phyloP scores from a whole-genome alignment of 2,888 invertebrate species.

The Drosophila niveifrons region DNA sequence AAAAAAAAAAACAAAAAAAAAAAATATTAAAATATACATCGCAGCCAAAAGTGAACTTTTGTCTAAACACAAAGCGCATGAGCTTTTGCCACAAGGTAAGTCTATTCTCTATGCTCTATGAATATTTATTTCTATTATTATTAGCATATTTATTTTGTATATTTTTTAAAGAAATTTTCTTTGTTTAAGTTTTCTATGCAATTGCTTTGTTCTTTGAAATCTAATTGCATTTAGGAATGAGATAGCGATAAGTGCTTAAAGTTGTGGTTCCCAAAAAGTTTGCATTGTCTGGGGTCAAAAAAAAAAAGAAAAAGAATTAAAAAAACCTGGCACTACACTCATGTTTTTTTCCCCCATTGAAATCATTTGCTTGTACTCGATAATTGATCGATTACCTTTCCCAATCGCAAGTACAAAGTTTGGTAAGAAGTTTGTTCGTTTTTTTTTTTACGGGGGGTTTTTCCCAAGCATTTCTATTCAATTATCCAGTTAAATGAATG shows the following conservation, averaged over 20 bases:
- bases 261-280: not conserved
- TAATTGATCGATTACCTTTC: slow-evolving; percentile 18
- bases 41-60: slow-evolving; percentile 44
- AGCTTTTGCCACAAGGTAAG: slow-evolving; percentile 57
- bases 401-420: slow-evolving; percentile 7
- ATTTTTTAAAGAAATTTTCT: too few relatives aligned
- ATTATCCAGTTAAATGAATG: slow-evolving; percentile 65
- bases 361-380: slow-evolving; percentile 12
- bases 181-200: too few relatives aligned
- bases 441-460: not conserved
- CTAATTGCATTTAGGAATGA: too few relatives aligned
- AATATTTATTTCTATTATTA: too few relatives aligned
- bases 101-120: slow-evolving; percentile 1
- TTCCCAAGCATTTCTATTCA: slow-evolving; percentile 44
- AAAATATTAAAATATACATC: not conserved
- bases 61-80: slow-evolving; percentile 30
- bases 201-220: too few relatives aligned
- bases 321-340: not conserved
- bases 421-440: not conserved
- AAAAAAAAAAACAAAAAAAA: too few relatives aligned
- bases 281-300: not conserved
- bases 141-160: too few relatives aligned
- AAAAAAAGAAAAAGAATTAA: too few relatives aligned
- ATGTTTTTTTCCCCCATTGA: slow-evolving; percentile 1
- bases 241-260: not conserved